A percentile compares a stretch with the other conserved stretches of the same genome.
These are phyloP conservation scores for Sarcophaga caerulescens DNA, from an alignment of 2,888 invertebrate species.

Conservation along the genomic window DNA sequence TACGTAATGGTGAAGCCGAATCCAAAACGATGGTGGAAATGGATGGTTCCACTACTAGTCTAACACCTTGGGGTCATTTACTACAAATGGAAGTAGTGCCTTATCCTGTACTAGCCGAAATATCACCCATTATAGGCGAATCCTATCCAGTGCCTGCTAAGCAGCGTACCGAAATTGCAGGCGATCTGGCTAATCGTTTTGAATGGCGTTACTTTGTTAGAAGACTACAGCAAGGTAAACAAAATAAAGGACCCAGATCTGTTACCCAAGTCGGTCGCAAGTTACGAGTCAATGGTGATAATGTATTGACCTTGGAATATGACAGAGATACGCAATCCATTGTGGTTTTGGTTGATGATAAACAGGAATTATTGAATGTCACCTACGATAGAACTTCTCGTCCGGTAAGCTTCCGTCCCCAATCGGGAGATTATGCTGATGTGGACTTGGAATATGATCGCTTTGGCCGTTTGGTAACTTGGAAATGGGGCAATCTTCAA, in stretches of 20 bases:
- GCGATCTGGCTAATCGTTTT: constrained; percentile 94
- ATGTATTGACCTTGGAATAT: constrained; percentile 94
- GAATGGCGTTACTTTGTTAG: constrained; percentile 97
- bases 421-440: constrained; percentile 92
- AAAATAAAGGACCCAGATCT: constrained; percentile 81
- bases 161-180: constrained; percentile 93
- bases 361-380: constrained; percentile 91
- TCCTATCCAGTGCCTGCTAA: constrained; percentile 96
- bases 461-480: constrained; percentile 92
- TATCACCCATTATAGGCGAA: constrained; percentile 92
- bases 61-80: constrained; percentile 93
- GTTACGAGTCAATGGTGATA: constrained; percentile 94
- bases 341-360: constrained; percentile 93
- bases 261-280: constrained; percentile 93
- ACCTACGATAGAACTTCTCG: constrained; percentile 93
- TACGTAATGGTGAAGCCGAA: constrained; percentile 91
- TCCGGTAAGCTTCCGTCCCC: constrained; percentile 92
- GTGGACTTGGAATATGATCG: constrained; percentile 96
- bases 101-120: constrained; percentile 93
- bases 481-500: constrained; percentile 96
- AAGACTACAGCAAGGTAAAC: constrained; percentile 85
- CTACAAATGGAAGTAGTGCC: constrained; percentile 95
- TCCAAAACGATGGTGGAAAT: constrained; percentile 89
- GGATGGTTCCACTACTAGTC: constrained; percentile 91
- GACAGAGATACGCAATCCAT: constrained; percentile 93